These are phyloP conservation scores for Eustalomyia histrio DNA, from an alignment of 2,888 invertebrate genomes.

Conservation along the genomic window DNA sequence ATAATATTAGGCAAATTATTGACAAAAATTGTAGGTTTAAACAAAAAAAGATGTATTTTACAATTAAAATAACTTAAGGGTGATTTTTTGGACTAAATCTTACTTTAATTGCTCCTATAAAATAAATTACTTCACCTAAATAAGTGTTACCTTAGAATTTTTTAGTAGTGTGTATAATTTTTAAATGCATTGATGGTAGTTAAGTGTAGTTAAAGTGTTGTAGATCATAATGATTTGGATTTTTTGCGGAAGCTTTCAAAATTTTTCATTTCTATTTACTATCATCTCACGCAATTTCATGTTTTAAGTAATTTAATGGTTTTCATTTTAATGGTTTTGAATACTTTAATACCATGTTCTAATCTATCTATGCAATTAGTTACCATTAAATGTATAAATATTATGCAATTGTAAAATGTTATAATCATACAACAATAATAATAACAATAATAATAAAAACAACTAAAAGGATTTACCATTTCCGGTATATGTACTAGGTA, in stretches of 20 bases:
- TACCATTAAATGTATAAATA: slow-evolving; percentile 2
- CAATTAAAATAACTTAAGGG: too few species aligned
- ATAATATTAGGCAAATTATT: too few species aligned
- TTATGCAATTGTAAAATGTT: background rate
- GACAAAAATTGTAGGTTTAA: too few species aligned
- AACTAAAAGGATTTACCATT: background rate
- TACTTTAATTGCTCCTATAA: too few species aligned
- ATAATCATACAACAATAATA: background rate
- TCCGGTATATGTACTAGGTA: background rate
- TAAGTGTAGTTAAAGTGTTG: slow-evolving; percentile 57
- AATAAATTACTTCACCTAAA: background rate
- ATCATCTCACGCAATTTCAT: slow-evolving; percentile 47
- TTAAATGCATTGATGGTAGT: slow-evolving; percentile 16
- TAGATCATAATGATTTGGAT: slow-evolving; percentile 59
- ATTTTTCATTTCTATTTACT: slow-evolving; percentile 18
- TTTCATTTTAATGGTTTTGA: slow-evolving; percentile 12
- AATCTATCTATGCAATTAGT: background rate
- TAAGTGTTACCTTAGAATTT: background rate
- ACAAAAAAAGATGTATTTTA: too few species aligned
- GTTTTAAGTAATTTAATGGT: background rate
- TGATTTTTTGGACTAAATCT: too few species aligned
- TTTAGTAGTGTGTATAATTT: background rate
- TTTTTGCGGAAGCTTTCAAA: slow-evolving; percentile 62
- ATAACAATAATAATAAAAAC: background rate
- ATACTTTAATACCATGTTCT: background rate